Evolutionary conservation across 2,113 vertebrate genomes (phyloP), one percentile per base, ranked within the genome.

Genomic region (Chlorodrepanis virens): DNA sequence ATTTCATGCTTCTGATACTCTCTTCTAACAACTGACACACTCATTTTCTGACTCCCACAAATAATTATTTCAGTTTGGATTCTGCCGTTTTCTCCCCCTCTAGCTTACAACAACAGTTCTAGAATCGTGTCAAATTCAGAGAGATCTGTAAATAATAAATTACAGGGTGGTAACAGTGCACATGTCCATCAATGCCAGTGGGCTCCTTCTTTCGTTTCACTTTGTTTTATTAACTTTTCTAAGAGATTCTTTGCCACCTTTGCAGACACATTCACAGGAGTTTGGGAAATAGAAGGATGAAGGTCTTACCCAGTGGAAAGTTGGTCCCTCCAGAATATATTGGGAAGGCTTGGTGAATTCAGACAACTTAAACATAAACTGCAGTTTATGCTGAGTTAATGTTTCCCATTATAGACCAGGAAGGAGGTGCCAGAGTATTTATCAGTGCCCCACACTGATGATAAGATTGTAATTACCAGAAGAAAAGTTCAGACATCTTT

Each of bases 81-180:
- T 54, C 64, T 61, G 50, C n/a, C 37, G 28, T 83, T 76, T 87
- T 95, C 68, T 85, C 57, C 52, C 65, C 53, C 56, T 76, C 40
- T 10, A 40, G 68, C 83, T 70, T 39, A 20, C 56, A 75, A 18
- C 35, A 67, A 22, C 49, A 28, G 45, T 53, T 69, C 68, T 21
- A 12, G n/a, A 47, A 45, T 72, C 8, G 10, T 20, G 35, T 81
- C 18, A 27, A 65, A 83, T n/a, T 54, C 56, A 60, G 39, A 68
- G 33, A 90, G 47, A 47, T 10, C 76, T 53, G 45, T 95, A 61
- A 94, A 96, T 94, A 77, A 87, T 94, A n/a, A 89, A 89, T 94
- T 72, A 80, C 49, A 61, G 28, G 14, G 10, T 72, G 40, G 71
- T 20, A 80, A 44, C 44, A 53, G n/a, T 10, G 16, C 69, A 49